A percentile compares a stretch with the other conserved stretches of the same genome.
Evolutionary conservation across 2,888 invertebrate genomes (phyloP).

Genomic region (Oscheius sp.): DNA sequence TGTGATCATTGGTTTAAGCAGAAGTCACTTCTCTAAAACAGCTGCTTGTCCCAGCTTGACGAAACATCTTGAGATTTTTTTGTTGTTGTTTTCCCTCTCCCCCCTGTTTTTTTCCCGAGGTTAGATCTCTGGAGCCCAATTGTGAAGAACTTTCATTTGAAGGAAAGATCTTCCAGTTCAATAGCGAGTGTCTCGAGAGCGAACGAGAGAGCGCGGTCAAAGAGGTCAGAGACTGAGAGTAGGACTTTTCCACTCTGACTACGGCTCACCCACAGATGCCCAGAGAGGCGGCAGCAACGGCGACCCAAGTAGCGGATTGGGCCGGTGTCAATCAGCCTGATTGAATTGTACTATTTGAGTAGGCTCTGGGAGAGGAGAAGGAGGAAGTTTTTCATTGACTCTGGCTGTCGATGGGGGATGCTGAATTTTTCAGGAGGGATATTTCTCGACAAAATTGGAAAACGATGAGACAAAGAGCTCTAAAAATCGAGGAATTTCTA

Average conservation of each 20-base stretch:
- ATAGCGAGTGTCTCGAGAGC: background rate
- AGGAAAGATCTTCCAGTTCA: no score
- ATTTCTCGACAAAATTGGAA: no score
- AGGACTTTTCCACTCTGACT: conserved; percentile 10
- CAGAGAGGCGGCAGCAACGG: background rate
- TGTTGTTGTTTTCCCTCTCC: background rate
- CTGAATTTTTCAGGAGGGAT: no score
- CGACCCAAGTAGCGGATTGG: background rate
- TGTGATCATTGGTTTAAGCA: no score
- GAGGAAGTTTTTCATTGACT: no score
- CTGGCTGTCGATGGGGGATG: no score
- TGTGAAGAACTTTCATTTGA: no score
- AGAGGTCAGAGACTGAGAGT: conserved; percentile 12
- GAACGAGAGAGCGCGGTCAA: background rate
- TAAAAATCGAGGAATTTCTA: no score
- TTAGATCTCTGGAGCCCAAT: no score
- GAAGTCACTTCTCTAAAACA: background rate
- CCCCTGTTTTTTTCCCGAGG: background rate
- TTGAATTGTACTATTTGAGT: conserved; percentile 10
- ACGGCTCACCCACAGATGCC: background rate
- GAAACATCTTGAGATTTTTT: background rate
- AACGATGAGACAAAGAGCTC: no score
- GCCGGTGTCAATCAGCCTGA: conserved; percentile 10
- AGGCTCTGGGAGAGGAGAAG: no score
- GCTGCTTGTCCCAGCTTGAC: background rate